phyloP scores from a whole-genome alignment of 2,797 vertebrate species.

The Chloroceryle inda region DNA sequence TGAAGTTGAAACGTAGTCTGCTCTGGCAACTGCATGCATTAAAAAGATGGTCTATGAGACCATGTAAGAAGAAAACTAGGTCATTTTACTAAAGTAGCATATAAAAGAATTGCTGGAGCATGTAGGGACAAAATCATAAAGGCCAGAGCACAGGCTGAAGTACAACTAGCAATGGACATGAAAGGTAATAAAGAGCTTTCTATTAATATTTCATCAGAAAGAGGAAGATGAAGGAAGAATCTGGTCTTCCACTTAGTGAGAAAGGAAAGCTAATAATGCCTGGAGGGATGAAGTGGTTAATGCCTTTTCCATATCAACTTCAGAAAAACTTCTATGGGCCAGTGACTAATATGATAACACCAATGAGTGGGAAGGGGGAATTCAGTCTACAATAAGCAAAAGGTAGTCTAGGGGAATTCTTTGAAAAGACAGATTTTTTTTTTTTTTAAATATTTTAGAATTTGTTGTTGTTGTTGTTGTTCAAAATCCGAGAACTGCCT shows the following conservation, averaged over 20 bases:
- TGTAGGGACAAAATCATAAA: neutral
- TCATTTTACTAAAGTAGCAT: neutral
- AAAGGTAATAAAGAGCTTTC: neutral
- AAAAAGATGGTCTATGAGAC: neutral
- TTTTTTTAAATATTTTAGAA: neutral
- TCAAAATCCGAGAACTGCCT: neutral
- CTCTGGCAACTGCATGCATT: neutral
- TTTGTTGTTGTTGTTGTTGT: neutral
- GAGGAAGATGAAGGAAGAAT: neutral
- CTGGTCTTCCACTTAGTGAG: neutral
- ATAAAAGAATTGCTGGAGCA: neutral
- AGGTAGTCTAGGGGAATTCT: neutral
- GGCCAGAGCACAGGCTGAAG: neutral
- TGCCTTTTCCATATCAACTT: neutral
- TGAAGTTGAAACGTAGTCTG: neutral
- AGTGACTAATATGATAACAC: neutral
- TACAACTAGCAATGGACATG: neutral
- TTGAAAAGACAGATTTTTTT: neutral
- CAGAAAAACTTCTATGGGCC: neutral
- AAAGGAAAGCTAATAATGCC: neutral
- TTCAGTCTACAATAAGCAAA: neutral
- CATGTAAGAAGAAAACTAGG: neutral
- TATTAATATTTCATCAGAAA: constrained; percentile 31
- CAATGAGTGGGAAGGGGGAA: neutral
- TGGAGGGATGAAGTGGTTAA: neutral